Base-by-base conservation (phyloP, 2,888 invertebrate species). In the Heliconius sara region DNA sequence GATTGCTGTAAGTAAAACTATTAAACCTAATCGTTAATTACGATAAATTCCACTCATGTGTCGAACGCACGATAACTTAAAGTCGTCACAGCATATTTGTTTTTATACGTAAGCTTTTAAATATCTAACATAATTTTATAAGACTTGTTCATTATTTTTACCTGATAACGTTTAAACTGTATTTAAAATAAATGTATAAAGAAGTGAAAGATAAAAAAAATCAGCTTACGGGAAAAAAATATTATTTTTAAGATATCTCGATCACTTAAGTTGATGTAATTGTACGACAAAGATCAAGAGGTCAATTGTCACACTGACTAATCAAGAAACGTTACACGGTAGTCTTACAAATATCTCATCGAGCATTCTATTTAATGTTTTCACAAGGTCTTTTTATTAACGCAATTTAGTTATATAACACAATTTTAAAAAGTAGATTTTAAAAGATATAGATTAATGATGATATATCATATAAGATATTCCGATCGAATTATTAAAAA, bases 21-120 rank as follows among this genome's bases (percentile, higher is more conserved):
- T 73, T 73, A 60, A 60, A 25, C 25, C 43, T 65, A 47, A 65
- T 65, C 43, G 27, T 25, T 75, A 25, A 43, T 75, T 75, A 30
- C 65, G 75, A 39, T 47, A 22, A 63, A 75, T 75, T 75, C 75
- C 75, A 63, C 75, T 25, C 75, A 75, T 27, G 43, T 75, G 75
- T 75, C 25, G 72, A 73, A 73, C 57, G 57, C n/a, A 34, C 25
- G 63, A 75, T 75, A 65, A 43, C 65, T 75, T 63, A 25, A 75
- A 75, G 63, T 63, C 63, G 39, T 74, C 63, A 25, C 13, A 43
- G 74, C 63, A 75, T 75, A 65, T 75, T 65, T 75, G 6, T 75
- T 75, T 75, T 75, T 75, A 27, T 65, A 43, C 65, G 75, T 19
- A 43, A 63, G 65, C 13, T 73, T 73, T 73, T 13, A 60, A 73